These are phyloP conservation scores for Pseudococcus viburni DNA, from an alignment of 2,888 invertebrate genomes.

Conservation along the genomic window DNA sequence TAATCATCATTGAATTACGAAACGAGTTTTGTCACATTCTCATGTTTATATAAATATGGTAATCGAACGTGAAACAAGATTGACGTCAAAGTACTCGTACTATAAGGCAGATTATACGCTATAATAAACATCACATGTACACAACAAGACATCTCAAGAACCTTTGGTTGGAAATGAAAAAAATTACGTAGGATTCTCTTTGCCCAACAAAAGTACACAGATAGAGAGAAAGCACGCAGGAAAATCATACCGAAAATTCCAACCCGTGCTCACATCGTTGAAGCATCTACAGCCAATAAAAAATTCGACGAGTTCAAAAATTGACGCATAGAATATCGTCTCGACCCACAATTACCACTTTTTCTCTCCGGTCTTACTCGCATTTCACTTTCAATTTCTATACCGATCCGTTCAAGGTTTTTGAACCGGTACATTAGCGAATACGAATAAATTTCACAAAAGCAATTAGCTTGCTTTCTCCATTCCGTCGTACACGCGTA, in stretches of 20 bases:
- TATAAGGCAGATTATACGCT: not conserved
- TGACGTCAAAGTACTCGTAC: not conserved
- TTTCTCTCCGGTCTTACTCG: not conserved
- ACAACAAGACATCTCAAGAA: too few relatives aligned
- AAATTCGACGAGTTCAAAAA: not conserved
- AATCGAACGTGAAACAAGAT: slow-evolving; percentile 1
- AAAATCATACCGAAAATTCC: too few relatives aligned
- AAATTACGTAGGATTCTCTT: too few relatives aligned
- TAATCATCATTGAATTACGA: not conserved
- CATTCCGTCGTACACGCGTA: not conserved
- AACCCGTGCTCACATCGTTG: too few relatives aligned
- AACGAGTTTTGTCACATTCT: slow-evolving; percentile 30
- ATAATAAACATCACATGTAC: not conserved
- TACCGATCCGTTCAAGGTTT: slow-evolving; percentile 38
- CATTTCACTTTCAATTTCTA: slow-evolving; percentile 55
- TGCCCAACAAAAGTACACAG: too few relatives aligned
- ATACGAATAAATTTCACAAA: slow-evolving; percentile 49
- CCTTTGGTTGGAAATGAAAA: too few relatives aligned
- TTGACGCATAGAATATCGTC: not conserved
- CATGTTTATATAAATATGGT: slow-evolving; percentile 1
- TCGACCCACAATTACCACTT: slow-evolving; percentile 26
- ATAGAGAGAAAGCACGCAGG: too few relatives aligned
- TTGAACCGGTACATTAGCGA: slow-evolving; percentile 20
- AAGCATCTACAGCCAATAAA: too few relatives aligned
- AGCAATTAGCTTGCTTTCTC: slow-evolving; percentile 47